Evolutionary conservation across 2,888 invertebrate species (phyloP), one percentile per base, ranked within the genome.

Genomic region (Diadegma fenestrale): DNA sequence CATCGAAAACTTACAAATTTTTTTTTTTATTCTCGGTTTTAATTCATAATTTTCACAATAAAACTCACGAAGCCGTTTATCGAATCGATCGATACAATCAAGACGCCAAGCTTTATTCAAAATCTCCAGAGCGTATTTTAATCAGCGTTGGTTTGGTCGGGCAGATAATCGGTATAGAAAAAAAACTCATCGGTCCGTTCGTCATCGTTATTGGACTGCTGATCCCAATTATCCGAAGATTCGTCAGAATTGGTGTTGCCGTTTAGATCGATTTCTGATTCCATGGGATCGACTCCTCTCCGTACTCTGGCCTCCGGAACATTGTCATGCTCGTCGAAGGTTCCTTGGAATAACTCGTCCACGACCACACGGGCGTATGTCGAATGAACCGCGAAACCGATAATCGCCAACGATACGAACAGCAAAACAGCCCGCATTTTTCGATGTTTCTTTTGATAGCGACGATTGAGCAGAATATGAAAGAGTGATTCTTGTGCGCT

Each of bases 341-440:
- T 30, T 26, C 10, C 30, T 48, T 7, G 14, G 48, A 12, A 7
- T 0, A 1, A 26, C 7, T 30, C n/a, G 4, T 37, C 22, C 14
- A 1, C 48, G 12, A 45, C 33, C 48, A 17, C 64, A 12, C 17
- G 33, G 33, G 64, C 64, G 33, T 43, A 43, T 4, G 43, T 43
- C 48, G 76, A 51, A 22, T 45, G 22, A 76, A 63, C 51, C 8
- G 48, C 37, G 33, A 76, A 48, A 14, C 64, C 76, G 41, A 64
- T 3, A 22, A 76, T 76, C 76, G 64, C 76, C 22, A 76, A 51
- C 6, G 75, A 30, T 19, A 64, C 33, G 33, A 76, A 30, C 33
- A 63, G 26, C 14, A 63, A 45, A 14, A 64, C 45, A 64, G 26
- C 30, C 6, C 64, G 63, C 75, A 76, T 76, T 33, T 48, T 63